phyloP scores from a whole-genome alignment of 2,888 invertebrate genomes.

The Agrochola lychnidis region DNA sequence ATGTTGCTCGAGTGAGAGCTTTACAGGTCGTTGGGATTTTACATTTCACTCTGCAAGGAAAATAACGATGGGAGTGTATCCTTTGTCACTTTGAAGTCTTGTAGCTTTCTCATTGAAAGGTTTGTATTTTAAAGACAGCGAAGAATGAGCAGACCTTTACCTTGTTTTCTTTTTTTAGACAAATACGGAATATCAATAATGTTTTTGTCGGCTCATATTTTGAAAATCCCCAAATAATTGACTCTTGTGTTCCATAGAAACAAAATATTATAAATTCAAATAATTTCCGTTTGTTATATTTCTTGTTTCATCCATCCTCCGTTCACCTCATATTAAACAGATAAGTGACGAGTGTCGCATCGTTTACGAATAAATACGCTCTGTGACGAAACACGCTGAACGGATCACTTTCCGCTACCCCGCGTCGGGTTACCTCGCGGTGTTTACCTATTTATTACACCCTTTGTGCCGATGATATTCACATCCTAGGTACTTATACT shows the following conservation, averaged over 20 bases:
- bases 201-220: neutral
- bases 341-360: constrained; percentile 28
- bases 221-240: neutral
- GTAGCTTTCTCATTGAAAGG: neutral
- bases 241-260: neutral
- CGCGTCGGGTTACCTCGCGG: constrained; percentile 48
- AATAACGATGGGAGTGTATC: neutral
- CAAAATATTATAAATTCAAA: neutral
- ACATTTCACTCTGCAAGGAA: neutral
- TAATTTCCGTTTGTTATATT: neutral
- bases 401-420: constrained; percentile 51
- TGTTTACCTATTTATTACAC: constrained; percentile 34
- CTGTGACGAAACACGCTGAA: neutral
- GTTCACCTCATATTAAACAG: neutral
- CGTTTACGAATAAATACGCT: constrained; percentile 16
- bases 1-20: neutral
- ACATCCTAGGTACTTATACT: too few species aligned
- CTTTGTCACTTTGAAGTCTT: neutral
- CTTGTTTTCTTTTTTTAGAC: neutral
- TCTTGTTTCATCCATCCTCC: neutral
- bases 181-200: neutral
- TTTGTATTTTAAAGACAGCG: neutral
- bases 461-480: neutral
- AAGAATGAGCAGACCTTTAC: neutral
- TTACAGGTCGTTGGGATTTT: neutral